Evolutionary conservation across 2,113 vertebrate genomes (phyloP).

Genomic region (Podarcis muralis): DNA sequence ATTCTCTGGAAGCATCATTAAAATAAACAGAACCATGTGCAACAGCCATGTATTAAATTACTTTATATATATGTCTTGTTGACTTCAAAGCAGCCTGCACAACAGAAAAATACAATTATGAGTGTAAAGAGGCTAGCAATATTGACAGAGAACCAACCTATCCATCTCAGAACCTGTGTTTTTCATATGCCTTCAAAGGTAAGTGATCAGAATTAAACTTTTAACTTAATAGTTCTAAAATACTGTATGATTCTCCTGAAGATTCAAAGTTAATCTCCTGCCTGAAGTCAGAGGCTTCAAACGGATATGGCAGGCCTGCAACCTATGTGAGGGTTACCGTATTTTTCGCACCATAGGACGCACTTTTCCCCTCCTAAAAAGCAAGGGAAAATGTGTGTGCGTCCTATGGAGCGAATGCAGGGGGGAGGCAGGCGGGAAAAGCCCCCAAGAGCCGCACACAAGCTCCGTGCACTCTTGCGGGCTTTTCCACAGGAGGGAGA

Average conservation of each 20-base stretch:
- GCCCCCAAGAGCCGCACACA: too few relatives aligned
- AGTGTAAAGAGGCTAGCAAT: background rate
- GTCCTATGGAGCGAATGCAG: too few relatives aligned
- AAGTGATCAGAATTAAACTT: background rate
- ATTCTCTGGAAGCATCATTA: slow-evolving; percentile 26
- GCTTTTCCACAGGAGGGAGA: too few relatives aligned
- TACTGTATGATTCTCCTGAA: background rate
- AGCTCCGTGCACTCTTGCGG: too few relatives aligned
- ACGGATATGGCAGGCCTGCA: too few relatives aligned
- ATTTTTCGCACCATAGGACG: too few relatives aligned
- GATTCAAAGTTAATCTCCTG: background rate
- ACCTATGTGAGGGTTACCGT: too few relatives aligned
- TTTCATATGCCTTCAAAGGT: background rate
- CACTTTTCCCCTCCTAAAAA: too few relatives aligned
- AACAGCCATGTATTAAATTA: background rate
- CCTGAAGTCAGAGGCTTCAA: too few relatives aligned
- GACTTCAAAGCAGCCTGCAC: slow-evolving; percentile 7
- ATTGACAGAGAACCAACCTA: fast-evolving
- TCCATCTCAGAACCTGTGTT: background rate
- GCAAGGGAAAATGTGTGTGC: too few relatives aligned
- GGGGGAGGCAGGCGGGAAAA: too few relatives aligned
- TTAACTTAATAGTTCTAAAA: background rate
- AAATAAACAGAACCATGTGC: slow-evolving; percentile 25
- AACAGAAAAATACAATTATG: background rate
- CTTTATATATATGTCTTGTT: background rate